Evolutionary conservation across 2,888 invertebrate genomes (phyloP).

Genomic region (Invenusta paracnida): DNA sequence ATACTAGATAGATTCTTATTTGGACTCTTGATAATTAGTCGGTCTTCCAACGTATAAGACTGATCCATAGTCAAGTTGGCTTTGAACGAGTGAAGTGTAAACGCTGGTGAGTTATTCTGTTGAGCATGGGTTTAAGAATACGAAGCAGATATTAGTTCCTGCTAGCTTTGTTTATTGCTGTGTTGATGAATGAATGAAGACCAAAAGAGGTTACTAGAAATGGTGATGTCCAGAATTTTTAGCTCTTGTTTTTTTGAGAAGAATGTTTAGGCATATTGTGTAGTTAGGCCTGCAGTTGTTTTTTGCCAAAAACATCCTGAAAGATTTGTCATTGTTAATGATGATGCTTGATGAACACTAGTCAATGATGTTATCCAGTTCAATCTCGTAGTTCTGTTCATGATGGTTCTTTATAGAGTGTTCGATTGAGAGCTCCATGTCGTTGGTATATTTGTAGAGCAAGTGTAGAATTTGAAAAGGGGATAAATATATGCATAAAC

Average conservation of each 20-base stretch:
- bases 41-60: neutral
- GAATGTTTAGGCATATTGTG: no score
- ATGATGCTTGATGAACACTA: neutral
- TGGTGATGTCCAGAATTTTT: no score
- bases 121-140: neutral
- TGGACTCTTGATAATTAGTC: neutral
- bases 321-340: neutral
- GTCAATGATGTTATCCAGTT: neutral
- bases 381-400: neutral
- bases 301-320: neutral
- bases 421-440: neutral
- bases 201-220: neutral
- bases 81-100: neutral
- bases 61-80: neutral
- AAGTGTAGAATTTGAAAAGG: neutral
- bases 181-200: neutral
- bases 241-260: neutral
- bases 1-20: neutral
- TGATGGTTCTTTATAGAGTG: no score
- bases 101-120: neutral
- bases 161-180: neutral
- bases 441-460: constrained; percentile 1
- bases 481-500: neutral
- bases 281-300: neutral
- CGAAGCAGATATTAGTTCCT: neutral